Base-by-base conservation (phyloP, 2,888 invertebrate genomes). In the Phytoseiulus persimilis region DNA sequence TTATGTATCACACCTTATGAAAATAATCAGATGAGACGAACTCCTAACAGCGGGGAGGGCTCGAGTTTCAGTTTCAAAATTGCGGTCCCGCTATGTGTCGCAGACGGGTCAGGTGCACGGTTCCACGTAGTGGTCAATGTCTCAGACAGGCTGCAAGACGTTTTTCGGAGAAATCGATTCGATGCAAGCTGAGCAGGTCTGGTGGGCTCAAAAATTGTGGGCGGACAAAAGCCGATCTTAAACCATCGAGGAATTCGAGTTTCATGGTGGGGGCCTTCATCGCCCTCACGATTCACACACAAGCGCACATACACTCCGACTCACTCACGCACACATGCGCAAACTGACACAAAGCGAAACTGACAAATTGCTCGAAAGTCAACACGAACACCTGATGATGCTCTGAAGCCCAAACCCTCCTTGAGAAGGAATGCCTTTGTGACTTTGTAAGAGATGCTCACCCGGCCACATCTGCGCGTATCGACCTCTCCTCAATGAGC, bases 321-420 rank as follows among this genome's bases (percentile, higher is more conserved):
- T 65, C 65, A 65, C 87, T 45, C 32, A 28, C 28, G 45, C 87
- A 87, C 87, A 32, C 45, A 39, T 87, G 87, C 87, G 31, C 87
- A 33, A 39, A 39, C 32, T 87, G 87, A 11, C 87, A 87, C 87
- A 45, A n/a, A 87, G 32, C 87, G 31, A 87, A 87, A 87, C 45
- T 87, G 87, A 87, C 87, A 87, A 87, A 87, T 87, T 87, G 87
- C 39, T 31, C 45, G 87, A 87, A 65, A 87, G 87, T 87, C 87
- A 87, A 87, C 87, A 87, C 87, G 65, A 65, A 65, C 65, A 65
- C 65, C 65, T 65, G 65, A 65, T 65, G 65, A 65, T 65, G 65
- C 65, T 65, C 65, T 23, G 65, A 65, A 65, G 18, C 65, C 65
- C 65, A 28, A 65, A 65, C 23, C 65, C 65, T 65, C 65, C 65